Evolutionary conservation across 30 jellyfish, hydroid and myxozoan species (phyloP), one percentile per base, ranked within the genome.

Genomic region (Nemopilema nomurai): DNA sequence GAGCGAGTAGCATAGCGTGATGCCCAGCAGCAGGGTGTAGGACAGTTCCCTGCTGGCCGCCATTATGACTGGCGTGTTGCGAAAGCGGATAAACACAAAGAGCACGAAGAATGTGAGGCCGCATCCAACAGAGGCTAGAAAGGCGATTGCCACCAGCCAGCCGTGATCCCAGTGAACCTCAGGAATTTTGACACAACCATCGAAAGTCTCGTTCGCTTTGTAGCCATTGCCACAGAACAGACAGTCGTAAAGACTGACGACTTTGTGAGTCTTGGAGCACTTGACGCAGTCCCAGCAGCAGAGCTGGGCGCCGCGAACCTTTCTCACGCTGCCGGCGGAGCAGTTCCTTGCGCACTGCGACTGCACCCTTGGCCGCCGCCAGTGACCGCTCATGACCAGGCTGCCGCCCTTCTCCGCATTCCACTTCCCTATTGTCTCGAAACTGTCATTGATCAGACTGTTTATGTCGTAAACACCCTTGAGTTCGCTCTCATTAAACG

Each of bases 31-130:
- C n/a, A 92, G 85, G 16, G 92, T 64, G 89, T 87, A 92, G 13
- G 93, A 79, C 29, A 92, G 32, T 62, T 92, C 98, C 27, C 98
- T 73, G 18, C 97, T 96, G 20, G 98, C 92, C 0, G 96, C 98
- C 80, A 69, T 88, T 16, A 92, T 91, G 6, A 92, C 84, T 8
- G 98, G 98, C 50, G 98, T 92, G 62, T 66, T 21, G 67, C 88
- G 64, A 77, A 87, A 77, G 33, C 83, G 73, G 28, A 87, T 31
- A 30, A 79, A 86, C 62, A 88, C 90, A 13, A 30, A 67, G 53
- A 87, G 28, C 57, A 92, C 94, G 30, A 87, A 83, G 7, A 87
- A 26, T 16, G 97, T 92, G 31, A 79, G 53, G 68, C 90, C 80
- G 84, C 92, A 64, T 28, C 98, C 98, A 62, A 77, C 84, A 4